Evolutionary conservation across 2,113 vertebrate genomes (phyloP), one percentile per base, ranked within the genome.

Genomic region (Aegithalos caudatus): DNA sequence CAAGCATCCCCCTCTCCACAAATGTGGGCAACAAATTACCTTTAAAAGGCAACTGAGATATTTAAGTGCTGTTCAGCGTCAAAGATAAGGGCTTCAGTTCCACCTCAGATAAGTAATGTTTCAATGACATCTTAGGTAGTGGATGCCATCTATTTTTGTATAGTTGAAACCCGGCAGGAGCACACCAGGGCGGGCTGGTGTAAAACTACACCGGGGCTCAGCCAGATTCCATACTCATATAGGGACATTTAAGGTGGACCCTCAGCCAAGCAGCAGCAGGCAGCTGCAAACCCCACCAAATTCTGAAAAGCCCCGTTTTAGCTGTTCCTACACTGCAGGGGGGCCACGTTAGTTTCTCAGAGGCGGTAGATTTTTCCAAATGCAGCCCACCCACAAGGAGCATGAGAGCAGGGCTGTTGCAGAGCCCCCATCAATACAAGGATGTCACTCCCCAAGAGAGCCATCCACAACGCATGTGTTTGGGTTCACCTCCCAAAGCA

Each of bases 191-290:
- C 21, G 16, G 67, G 74, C 77, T 80, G 88, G 19, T 96, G 97
- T 97, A 96, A 97, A 89, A 81, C 82, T 95, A 97, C 95, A 97
- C 95, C 91, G 7, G 56, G 74, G 89, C 89, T 88, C 70, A 71
- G 85, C 29, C 92, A 72, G 83, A 92, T 93, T 77, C 94, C 90
- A 66, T 17, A 42, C 69, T 90, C 48, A 4, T 44, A 67, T 1
- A 73, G 54, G 86, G 92, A 96, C 89, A 93, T 94, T 97, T 97
- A 97, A 97, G 93, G 92, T 87, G 91, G 97, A 90, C 89, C 86
- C 74, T 73, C 38, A 8, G 45, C 12, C 54, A n/a, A 60, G 62
- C 50, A 66, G 57, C 44, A 76, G 66, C 25, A 31, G 74, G 61
- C 0, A 29, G 33, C 78, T 82, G 66, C 88, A 58, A 50, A 51